Evolutionary conservation across 2,797 vertebrate genomes (phyloP), one percentile per base, ranked within the genome.

Genomic region (Chlorospingus semifuscus): DNA sequence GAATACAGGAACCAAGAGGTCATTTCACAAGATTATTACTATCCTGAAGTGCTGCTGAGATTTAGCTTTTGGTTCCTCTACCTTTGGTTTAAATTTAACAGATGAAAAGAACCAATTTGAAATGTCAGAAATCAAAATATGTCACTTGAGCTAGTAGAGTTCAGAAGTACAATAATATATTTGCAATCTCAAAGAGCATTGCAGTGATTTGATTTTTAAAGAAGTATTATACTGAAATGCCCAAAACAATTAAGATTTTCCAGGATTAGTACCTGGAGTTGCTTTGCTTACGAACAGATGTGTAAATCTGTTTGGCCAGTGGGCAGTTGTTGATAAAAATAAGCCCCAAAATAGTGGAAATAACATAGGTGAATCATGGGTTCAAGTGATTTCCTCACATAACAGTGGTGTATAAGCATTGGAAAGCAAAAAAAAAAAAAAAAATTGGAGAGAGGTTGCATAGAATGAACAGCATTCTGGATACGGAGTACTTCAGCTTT

Each of bases 11-110:
- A 78, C 11, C 36, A 88, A 92, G 82, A 91, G 80, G 84, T 94
- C 55, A 88, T 82, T 96, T 89, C 79, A 84, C 26, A 78, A 65
- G 46, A 94, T 91, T 86, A 88, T 95, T 93, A 66, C 88, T 83
- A 32, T 55, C 88, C 57, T 69, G 42, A 91, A 93, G 39, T 79
- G 72, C 37, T 86, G 76, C 79, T 72, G 72, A 91, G 72, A 56
- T 86, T 60, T 85, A 83, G 42, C 39, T 92, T 91, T 78, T 4
- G 1, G 55, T 83, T 90, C 10, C 9, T 85, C 36, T 78, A 59
- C 61, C 59, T 91, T 78, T 83, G 47, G 17, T 76, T 80, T 63
- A 81, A 93, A 86, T 63, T 32, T 21, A 59, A 49, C 59, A 74
- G 37, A 47, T 47, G 44, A 56, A 86, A 78, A 61, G 37, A 83